Percentiles rank a stretch among this genome's conserved stretches.
These are phyloP conservation scores for Epinotia demarniana DNA, from an alignment of 2,888 invertebrate genomes.

Conservation along the genomic window DNA sequence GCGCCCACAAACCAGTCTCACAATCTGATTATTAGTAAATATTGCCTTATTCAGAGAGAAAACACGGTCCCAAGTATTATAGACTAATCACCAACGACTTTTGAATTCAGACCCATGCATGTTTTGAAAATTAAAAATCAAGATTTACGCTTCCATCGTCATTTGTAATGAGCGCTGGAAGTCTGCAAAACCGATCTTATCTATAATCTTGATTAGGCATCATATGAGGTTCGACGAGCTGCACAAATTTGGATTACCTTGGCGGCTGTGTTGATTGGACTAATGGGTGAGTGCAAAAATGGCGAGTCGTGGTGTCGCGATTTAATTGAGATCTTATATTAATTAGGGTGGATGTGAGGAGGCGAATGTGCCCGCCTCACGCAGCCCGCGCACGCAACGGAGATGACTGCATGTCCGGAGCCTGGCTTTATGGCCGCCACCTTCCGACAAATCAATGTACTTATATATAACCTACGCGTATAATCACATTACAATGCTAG, in stretches of 20 bases:
- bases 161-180: neutral
- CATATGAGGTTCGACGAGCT: neutral
- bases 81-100: conserved; percentile 20
- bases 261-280: neutral
- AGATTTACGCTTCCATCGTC: neutral
- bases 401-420: conserved; percentile 25
- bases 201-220: neutral
- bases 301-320: conserved; percentile 79
- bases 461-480: neutral
- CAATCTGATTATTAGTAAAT: conserved; percentile 67
- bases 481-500: neutral
- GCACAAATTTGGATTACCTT: neutral
- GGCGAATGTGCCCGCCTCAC: conserved; percentile 80
- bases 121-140: neutral
- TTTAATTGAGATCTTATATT: conserved; percentile 86
- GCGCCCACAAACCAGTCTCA: conserved; percentile 69
- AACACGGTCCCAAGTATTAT: conserved; percentile 48
- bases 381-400: conserved; percentile 78
- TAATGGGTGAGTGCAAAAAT: conserved; percentile 75
- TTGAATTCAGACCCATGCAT: neutral
- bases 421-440: conserved; percentile 13
- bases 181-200: neutral
- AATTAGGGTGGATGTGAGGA: conserved; percentile 80
- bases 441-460: conserved; percentile 7
- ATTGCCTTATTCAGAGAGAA: conserved; percentile 73